Conservation (phyloP, 1,140 invertebrate genomes). For the Drosophila saltans region DNA sequence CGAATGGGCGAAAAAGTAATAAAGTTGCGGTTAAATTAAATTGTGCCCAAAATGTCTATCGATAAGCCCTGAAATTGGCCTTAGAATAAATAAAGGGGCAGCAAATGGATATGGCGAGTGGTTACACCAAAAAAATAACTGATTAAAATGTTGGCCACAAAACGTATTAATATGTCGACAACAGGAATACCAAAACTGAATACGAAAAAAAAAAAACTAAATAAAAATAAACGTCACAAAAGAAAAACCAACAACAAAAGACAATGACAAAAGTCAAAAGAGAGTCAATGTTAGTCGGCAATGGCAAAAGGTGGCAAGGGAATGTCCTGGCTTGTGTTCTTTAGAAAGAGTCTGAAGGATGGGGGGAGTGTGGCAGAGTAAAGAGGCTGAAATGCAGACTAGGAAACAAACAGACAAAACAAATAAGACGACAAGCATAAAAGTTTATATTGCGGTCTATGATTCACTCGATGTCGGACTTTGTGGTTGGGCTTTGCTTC, state of each 20-base stretch:
- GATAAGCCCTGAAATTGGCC: slow-evolving; percentile 38
- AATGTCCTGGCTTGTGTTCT: no score
- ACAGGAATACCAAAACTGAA: slow-evolving; percentile 47
- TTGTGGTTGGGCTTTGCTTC: slow-evolving; percentile 49
- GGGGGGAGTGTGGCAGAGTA: slow-evolving; percentile 23
- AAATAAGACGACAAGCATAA: slow-evolving; percentile 79
- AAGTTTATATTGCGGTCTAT: slow-evolving; percentile 81
- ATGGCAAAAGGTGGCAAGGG: slow-evolving; percentile 19
- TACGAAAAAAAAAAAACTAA: neutral
- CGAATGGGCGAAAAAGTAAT: slow-evolving; percentile 62
- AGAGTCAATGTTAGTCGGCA: neutral
- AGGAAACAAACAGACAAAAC: slow-evolving; percentile 72
- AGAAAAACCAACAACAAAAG: slow-evolving; percentile 9
- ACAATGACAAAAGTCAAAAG: slow-evolving; percentile 3
- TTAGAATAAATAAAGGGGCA: neutral
- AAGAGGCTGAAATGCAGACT: slow-evolving; percentile 10
- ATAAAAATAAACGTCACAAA: neutral
- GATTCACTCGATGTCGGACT: slow-evolving; percentile 58
- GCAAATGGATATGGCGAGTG: neutral
- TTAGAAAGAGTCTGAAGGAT: neutral
- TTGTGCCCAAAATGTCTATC: slow-evolving; percentile 71
- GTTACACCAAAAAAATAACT: slow-evolving; percentile 37
- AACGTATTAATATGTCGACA: slow-evolving; percentile 77
- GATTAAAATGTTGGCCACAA: slow-evolving; percentile 74
- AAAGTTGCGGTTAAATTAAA: slow-evolving; percentile 80